Evolutionary conservation across 2,113 vertebrate genomes (phyloP), one percentile per base, ranked within the genome.

Genomic region (Scomber colias): DNA sequence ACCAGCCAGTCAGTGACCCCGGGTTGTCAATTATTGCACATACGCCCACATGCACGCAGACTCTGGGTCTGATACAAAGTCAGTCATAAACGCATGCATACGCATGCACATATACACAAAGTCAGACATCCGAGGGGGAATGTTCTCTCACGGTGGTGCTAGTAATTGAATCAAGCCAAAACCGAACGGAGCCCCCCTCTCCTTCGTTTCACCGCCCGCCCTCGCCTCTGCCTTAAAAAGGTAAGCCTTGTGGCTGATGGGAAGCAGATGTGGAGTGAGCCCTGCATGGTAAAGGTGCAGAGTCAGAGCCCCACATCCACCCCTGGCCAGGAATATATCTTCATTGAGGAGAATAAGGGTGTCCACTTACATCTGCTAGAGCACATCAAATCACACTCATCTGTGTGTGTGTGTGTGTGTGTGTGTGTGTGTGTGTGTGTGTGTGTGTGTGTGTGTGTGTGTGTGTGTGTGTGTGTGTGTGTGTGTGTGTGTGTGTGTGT

Each of bases 91-190:
- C 84, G 86, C 93, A 82, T 82, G 56, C 75, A 82, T 76, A 78
- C 86, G 54, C 57, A 77, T 51, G 54, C 84, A 62, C 75, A 66
- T 64, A 78, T 69, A 65, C 75, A 70, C 57, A 64, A 71, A 77
- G 76, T 63, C 40, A 80, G 83, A 91, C 85, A 87, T 91, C 95
- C 91, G 85, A 89, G 91, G 94, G 95, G 95, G 94, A 94, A 94
- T 81, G 86, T 93, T 95, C 95, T 93, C 95, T 94, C 71, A n/a
- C 94, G 88, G 90, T 88, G 93, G 92, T 93, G 95, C 94, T 91
- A 90, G 94, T 96, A 96, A 97, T 96, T 95, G 95, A 97, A 96
- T 97, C 96, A 96, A 95, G 94, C 95, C 93, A 94, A 95, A 96
- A 95, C 91, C 90, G 94, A 90, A 91, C 62, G 69, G 70, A 70